Evolutionary conservation across 2,888 invertebrate genomes (phyloP).

Genomic region (Pocota personata): DNA sequence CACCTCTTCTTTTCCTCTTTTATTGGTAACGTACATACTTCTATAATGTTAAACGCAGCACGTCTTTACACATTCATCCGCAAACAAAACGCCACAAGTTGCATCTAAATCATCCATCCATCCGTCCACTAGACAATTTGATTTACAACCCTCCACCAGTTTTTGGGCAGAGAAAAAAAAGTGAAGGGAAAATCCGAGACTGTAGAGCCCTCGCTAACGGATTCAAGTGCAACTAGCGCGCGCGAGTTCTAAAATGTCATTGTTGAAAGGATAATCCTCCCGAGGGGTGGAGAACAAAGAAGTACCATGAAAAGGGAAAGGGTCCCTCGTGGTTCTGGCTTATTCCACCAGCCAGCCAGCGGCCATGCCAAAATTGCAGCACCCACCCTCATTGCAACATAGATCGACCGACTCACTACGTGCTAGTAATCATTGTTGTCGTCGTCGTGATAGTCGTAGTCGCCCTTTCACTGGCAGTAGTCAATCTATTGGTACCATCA

Average conservation of each 20-base stretch:
- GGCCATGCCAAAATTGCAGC: constrained; percentile 58
- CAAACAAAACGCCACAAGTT: constrained; percentile 68
- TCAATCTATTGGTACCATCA: constrained; percentile 40
- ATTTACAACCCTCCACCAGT: constrained; percentile 57
- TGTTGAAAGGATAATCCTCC: constrained; percentile 68
- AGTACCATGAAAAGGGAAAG: constrained; percentile 64
- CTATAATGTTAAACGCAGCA: not conserved
- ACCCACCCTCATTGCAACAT: constrained; percentile 53
- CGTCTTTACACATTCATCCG: constrained; percentile 6
- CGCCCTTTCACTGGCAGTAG: constrained; percentile 52
- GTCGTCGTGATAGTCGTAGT: constrained; percentile 22
- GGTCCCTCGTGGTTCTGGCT: constrained; percentile 46
- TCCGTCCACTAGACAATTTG: constrained; percentile 52
- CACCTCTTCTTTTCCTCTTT: not conserved
- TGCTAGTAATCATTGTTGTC: constrained; percentile 36
- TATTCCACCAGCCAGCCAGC: constrained; percentile 22
- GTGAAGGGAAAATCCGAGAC: constrained; percentile 39
- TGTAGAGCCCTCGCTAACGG: constrained; percentile 31
- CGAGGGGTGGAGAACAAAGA: constrained; percentile 12
- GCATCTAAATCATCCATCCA: constrained; percentile 68
- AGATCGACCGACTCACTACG: constrained; percentile 23
- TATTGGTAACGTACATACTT: not conserved
- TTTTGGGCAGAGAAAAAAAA: constrained; percentile 14
- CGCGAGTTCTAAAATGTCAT: constrained; percentile 64
- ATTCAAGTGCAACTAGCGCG: constrained; percentile 54